Base-by-base conservation (phyloP, 2,888 invertebrate genomes). In the Volucella bombylans region DNA sequence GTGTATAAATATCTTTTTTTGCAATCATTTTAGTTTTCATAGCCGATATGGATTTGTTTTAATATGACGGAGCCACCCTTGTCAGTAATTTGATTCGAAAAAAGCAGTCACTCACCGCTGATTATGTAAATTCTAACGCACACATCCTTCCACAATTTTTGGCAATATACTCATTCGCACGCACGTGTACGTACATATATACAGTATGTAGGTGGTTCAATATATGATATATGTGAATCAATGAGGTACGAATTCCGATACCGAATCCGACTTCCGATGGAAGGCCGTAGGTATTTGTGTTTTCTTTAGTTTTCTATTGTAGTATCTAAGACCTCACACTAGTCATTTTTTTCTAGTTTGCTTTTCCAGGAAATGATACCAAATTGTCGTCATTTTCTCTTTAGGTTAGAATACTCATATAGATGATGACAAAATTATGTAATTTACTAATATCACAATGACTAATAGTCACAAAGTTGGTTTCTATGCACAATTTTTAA, bases 291-390 rank as follows among this genome's bases (percentile, higher is more conserved):
- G 50, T 61, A 57, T 67, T 74, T 57, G 45, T 23, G 57, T 59
- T 52, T 23, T 31, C 47, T 50, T 49, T 9, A 31, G 47, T 23
- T 50, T 47, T 64, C n/a, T 61, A 18, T 18, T 3, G 1, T 23
- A 11, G 9, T 54, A 49, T 14, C 12, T 59, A 41, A 41, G 41
- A 39, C 23, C 82, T 83, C 79, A 79, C 82, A 74, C 54, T 74
- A 59, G 41, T 68, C 39, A 23, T 14, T 23, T 61, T 12, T 14
- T 62, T 61, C 47, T 59, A 11, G 45, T 43, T 31, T 31, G 31
- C 50, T 38, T 79, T 45, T 43, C 65, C 43, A 31, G 65, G 52
- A 69, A 74, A 68, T 69, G 69, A 31, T 59, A 39, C 50, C 52
- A 72, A 54, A 9, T 41, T 62, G 57, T 47, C 67, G 47, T 59